Evolutionary conservation across 2,888 invertebrate genomes (phyloP), one percentile per base, ranked within the genome.

Genomic region (Ennomos quercinarius): DNA sequence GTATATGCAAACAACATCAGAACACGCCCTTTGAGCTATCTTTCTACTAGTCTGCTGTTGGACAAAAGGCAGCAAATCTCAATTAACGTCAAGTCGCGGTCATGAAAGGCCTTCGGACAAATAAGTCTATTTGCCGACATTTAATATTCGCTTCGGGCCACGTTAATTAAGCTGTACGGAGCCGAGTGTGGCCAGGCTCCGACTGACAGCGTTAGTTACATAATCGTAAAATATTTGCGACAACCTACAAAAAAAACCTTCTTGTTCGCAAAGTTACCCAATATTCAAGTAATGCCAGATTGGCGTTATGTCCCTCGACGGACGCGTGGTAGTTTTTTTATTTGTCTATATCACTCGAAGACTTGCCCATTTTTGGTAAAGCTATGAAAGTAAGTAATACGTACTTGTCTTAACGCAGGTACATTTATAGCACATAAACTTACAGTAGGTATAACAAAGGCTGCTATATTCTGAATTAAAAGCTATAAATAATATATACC

Each of bases 51-150:
- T 10, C 6, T 27, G 10, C 41, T 46, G 11, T 43, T 8, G 37
- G 8, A 72, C 53, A 74, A 73, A 70, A 51, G 72, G 60, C 57
- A 66, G 71, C 67, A 78, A 77, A 77, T 76, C 75, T 76, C 75
- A 80, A 81, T 81, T 81, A 81, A 74, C 73, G 68, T 69, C 63
- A 67, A 74, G 69, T 71, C 75, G 76, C 47, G 74, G 75, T 67
- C 49, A 59, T 67, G 60, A 67, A 71, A 66, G 72, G 66, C 67
- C 74, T 80, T 65, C 83, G 81, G 79, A 78, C 79, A 86, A 89
- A 87, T 84, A 89, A 80, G 79, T 85, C 78, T 87, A 83, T 88
- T 87, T 85, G 83, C 79, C 73, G 83, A 84, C 87, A 86, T 89
- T 89, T 89, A 86, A 86, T 89, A 88, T 87, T 86, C 84, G 84